Base-by-base conservation (phyloP, 1,140 invertebrate genomes). In the Euwallacea fornicatus region DNA sequence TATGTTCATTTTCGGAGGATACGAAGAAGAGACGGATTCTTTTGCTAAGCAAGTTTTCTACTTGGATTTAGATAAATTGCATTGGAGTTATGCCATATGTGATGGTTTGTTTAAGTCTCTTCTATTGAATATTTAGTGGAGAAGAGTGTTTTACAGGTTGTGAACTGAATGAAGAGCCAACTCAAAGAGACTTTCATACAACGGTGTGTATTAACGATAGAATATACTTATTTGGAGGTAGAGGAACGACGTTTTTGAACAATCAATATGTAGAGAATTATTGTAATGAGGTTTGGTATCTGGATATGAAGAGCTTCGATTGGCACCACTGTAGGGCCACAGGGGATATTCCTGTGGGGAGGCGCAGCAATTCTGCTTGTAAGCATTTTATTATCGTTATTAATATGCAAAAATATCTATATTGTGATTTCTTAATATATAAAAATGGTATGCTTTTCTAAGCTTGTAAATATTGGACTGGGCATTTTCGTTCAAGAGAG, bases 1-100 rank as follows among this genome's bases (percentile, higher is more conserved):
- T 75, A 97, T 97, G 94, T 95, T 90, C 77, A 90, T 97, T 65
- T 97, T 95, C 84, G 95, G 94, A 21, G 95, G 95, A 7, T 96
- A 89, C 82, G 88, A 92, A 82, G 93, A 93, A 76, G 85, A 88
- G 41, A 86, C 88, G 55, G 90, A 94, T 74, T 84, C 88, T 71
- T 96, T 94, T 82, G 90, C 91, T 16, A 88, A 93, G 81, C 90
- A 93, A 74, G 87, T 95, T 4, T 91, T 91, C 81, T 85, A 85
- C 21, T 83, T 95, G 15, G 86, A 95, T 83, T 86, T 96, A 68
- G 83, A 86, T 16, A 93, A 86, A 41, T 85, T 91, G 82, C 80
- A 85, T 9, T 96, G 93, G 94, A 83, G 79, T 21, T 88, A 85
- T 76, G 77, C 93, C 58, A 79, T 83, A 11, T 73, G 66, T 68